phyloP scores from a whole-genome alignment of 2,888 invertebrate species.

The Cataglyphis altisquamis region DNA sequence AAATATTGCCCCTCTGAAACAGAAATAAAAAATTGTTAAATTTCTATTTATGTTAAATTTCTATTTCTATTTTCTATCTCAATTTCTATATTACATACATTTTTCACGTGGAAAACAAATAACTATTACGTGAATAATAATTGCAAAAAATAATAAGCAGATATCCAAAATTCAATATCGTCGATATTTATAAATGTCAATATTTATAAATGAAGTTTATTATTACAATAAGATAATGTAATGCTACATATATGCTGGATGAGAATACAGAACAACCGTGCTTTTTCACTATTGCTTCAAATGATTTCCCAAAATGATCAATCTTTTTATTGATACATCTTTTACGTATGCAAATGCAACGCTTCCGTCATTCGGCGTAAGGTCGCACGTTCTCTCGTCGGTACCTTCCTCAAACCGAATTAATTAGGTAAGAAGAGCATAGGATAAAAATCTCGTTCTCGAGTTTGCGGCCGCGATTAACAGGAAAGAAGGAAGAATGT shows the following conservation, averaged over 20 bases:
- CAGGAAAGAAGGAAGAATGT: slow-evolving; percentile 66
- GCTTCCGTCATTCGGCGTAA: slow-evolving; percentile 48
- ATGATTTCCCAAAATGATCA: background rate
- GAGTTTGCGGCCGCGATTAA: slow-evolving; percentile 28
- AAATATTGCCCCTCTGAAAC: slow-evolving; percentile 71
- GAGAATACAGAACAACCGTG: background rate
- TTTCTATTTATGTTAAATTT: background rate
- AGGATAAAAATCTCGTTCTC: slow-evolving; percentile 49
- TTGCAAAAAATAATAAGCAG: background rate
- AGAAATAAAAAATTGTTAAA: slow-evolving; percentile 38
- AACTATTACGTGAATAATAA: background rate
- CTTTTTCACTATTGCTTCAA: background rate
- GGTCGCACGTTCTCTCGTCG: slow-evolving; percentile 50
- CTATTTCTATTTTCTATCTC: background rate
- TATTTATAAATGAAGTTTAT: background rate
- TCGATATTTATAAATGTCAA: background rate
- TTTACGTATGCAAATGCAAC: background rate
- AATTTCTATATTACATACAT: background rate
- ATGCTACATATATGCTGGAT: background rate
- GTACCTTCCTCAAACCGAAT: slow-evolving; percentile 44
- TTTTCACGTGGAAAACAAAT: background rate
- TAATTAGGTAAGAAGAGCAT: slow-evolving; percentile 58
- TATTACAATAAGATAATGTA: background rate
- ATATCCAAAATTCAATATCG: background rate
- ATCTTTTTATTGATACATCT: background rate